Evolutionary conservation across 2,888 invertebrate genomes (phyloP).

Genomic region (Hyles lineata): DNA sequence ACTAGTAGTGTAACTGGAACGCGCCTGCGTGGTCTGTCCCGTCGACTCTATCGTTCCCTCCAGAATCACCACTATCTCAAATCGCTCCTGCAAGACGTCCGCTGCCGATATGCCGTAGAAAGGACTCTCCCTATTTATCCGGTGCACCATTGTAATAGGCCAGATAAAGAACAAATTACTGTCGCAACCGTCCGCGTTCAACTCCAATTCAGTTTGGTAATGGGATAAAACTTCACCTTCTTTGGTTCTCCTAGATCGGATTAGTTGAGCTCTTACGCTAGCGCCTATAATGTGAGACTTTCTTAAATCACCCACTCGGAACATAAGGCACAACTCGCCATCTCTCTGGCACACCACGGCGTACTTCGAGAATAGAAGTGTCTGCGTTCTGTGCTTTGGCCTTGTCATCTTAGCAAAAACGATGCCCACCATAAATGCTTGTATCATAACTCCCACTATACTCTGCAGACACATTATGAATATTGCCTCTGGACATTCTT

Average conservation of each 20-base stretch:
- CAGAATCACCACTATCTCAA: conserved; percentile 92
- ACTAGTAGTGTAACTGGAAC: conserved; percentile 90
- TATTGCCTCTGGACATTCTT: conserved; percentile 95
- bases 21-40: conserved; percentile 89
- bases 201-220: conserved; percentile 90
- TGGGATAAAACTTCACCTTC: conserved; percentile 94
- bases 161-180: conserved; percentile 96
- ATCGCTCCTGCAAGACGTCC: conserved; percentile 91
- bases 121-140: conserved; percentile 92
- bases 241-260: conserved; percentile 91
- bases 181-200: conserved; percentile 90
- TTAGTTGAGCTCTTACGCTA: conserved; percentile 92
- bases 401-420: conserved; percentile 96
- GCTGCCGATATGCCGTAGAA: conserved; percentile 93
- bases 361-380: conserved; percentile 93
- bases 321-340: conserved; percentile 92
- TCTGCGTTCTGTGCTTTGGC: conserved; percentile 95
- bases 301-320: conserved; percentile 95
- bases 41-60: conserved; percentile 94
- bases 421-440: conserved; percentile 91
- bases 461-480: conserved; percentile 96
- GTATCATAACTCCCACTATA: conserved; percentile 93
- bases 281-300: conserved; percentile 96
- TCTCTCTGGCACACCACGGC: conserved; percentile 94
- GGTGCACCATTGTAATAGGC: conserved; percentile 96